Base-by-base conservation (phyloP, 30 jellyfish, hydroid and myxozoan species). In the Hydractinia echinata region DNA sequence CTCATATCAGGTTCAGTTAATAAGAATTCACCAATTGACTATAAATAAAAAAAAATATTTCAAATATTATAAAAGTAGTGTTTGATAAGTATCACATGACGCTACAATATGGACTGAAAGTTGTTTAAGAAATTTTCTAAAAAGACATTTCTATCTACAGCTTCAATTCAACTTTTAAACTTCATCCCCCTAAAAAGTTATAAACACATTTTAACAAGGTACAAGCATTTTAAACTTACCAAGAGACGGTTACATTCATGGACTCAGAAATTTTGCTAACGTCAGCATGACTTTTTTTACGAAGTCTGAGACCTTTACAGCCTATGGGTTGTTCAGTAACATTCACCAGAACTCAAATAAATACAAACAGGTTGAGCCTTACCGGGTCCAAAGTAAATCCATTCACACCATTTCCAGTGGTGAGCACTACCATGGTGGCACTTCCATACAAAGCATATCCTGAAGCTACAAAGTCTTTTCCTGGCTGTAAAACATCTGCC, bases 401-500 rank as follows among this genome's bases (percentile, higher is more conserved):
- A 86, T 95, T 85, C 7, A 95, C 99, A 20, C 97, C 97, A 85
- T 89, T 87, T 62, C 97, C 97, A 69, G 97, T 95, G 49, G 97
- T 82, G 15, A 95, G 81, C 4, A 95, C 99, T 20, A 95, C 86
- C 97, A 95, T 89, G 53, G 96, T 80, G 5, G 99, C 99, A 95
- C 99, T 95, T 4, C 99, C 99, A 85, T 89, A 95, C 53, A 95
- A 88, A 7, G 97, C 99, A 89, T 95, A 95, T 4, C 99, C 99
- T 18, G 99, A 96, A 52, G 97, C 96, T 11, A 95, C 95, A 19
- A 85, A 79, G 53, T 88, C 55, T 4, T 88, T 72, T 8, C 99
- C 99, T 4, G 99, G 93, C 55, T 88, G 97, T 55, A 94, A 68
- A 13, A 94, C 94, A 88, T 88, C 95, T 81, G 70, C 70, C 15